Evolutionary conservation across 2,888 invertebrate genomes (phyloP).

Genomic region (Hemicrepidius hirtus): DNA sequence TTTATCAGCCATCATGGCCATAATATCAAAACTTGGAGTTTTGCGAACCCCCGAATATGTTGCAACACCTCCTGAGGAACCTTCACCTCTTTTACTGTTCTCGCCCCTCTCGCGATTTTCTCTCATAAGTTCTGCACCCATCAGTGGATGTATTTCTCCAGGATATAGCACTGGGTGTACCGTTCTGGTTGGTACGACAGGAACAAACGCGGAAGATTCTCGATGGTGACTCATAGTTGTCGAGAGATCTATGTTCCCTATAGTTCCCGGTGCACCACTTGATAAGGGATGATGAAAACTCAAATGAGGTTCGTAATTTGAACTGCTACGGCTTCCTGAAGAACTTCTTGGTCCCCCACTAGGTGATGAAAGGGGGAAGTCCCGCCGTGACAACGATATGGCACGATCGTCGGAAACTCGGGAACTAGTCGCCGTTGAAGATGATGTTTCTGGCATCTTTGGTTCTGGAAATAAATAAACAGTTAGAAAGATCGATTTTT

Average conservation of each 20-base stretch:
- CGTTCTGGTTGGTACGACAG: constrained; percentile 87
- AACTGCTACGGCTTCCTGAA: constrained; percentile 67
- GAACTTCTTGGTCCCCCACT: constrained; percentile 77
- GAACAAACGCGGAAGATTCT: constrained; percentile 90
- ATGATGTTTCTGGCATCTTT: constrained; percentile 55
- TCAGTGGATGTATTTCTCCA: constrained; percentile 82
- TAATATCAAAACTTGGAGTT: constrained; percentile 83
- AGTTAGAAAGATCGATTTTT: too few species aligned
- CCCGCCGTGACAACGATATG: constrained; percentile 75
- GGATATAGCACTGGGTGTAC: constrained; percentile 84
- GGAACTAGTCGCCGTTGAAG: constrained; percentile 58
- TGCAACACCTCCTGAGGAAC: constrained; percentile 35
- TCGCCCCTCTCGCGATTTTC: constrained; percentile 70
- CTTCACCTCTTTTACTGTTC: constrained; percentile 46
- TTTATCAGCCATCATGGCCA: constrained; percentile 94
- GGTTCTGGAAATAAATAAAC: constrained; percentile 14
- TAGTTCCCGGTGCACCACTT: constrained; percentile 69
- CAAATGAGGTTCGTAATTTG: constrained; percentile 79
- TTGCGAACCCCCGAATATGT: constrained; percentile 54
- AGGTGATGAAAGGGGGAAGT: constrained; percentile 71
- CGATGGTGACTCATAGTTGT: constrained; percentile 75
- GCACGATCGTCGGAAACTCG: constrained; percentile 69
- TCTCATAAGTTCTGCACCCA: constrained; percentile 75
- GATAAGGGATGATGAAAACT: constrained; percentile 80
- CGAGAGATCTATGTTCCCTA: constrained; percentile 68